Conservation (phyloP, 2,797 vertebrate species). For the Hyperoplus lanceolatus region DNA sequence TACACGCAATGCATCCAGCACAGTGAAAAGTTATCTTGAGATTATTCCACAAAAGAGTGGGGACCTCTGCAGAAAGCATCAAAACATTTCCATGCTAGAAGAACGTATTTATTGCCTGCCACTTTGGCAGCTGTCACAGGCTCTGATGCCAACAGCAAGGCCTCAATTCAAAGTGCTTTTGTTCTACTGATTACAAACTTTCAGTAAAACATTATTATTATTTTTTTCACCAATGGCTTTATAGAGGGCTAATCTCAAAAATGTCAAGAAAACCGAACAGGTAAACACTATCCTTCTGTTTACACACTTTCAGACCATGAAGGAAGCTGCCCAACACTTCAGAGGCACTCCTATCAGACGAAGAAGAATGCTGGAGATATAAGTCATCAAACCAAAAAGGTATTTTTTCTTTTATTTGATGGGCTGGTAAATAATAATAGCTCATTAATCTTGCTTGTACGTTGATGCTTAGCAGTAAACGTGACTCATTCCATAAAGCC, state of each 20-base stretch:
- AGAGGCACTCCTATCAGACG: conserved; percentile 5
- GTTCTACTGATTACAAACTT: conserved; percentile 28
- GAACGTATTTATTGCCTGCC: not conserved
- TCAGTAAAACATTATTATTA: conserved; percentile 8
- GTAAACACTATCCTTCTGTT: conserved; percentile 54
- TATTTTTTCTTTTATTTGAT: not conserved
- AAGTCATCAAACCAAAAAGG: not conserved
- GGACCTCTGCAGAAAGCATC: not conserved
- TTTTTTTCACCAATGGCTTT: not conserved
- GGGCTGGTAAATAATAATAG: not conserved
- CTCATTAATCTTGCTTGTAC: not conserved
- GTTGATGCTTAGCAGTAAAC: not conserved
- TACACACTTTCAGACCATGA: conserved; percentile 52
- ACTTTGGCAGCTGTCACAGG: not conserved
- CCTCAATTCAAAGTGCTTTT: conserved; percentile 14
- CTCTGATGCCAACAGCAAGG: not conserved
- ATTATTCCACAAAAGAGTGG: conserved; percentile 9
- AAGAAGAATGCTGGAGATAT: not conserved
- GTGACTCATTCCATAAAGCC: not conserved
- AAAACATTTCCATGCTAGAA: not conserved
- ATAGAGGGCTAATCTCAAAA: conserved; percentile 23
- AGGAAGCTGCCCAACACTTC: conserved; percentile 30
- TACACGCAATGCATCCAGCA: not conserved
- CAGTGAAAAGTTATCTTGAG: not conserved
- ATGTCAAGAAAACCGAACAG: not conserved